A percentile compares a stretch with the other conserved stretches of the same genome.
phyloP scores from a whole-genome alignment of 2,113 vertebrate species.

The Leucoraja erinaceus region DNA sequence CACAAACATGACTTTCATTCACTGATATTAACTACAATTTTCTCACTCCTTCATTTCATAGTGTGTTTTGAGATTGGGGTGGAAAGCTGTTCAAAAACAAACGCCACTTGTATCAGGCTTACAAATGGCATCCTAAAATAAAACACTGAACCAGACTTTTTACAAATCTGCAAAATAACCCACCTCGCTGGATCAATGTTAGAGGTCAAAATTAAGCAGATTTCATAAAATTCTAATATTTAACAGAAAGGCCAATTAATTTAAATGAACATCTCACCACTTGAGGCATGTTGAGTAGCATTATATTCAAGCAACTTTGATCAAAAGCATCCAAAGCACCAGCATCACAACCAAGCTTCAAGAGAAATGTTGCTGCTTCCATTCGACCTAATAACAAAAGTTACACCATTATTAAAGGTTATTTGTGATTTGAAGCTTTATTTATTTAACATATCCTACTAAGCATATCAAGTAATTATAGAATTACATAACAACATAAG shows the following conservation, averaged over 20 bases:
- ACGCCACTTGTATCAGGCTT: no score
- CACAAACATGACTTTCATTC: no score
- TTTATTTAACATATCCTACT: neutral
- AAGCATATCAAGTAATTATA: neutral
- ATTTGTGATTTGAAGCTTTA: neutral
- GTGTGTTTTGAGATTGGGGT: no score
- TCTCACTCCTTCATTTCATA: no score
- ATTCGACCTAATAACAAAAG: neutral
- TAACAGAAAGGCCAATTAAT: neutral
- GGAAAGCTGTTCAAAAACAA: no score
- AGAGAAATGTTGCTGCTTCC: constrained; percentile 12
- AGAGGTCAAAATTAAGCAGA: neutral
- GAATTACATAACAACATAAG: neutral
- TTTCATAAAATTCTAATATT: neutral
- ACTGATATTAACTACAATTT: no score
- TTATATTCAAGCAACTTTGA: constrained; percentile 28
- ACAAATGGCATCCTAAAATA: no score
- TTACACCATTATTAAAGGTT: neutral
- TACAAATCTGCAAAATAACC: neutral
- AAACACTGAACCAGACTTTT: neutral
- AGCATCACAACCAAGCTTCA: constrained; percentile 14
- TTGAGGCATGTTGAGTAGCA: neutral
- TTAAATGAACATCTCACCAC: constrained; percentile 28
- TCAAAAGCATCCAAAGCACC: neutral
- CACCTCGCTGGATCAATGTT: neutral